Conservation (phyloP, 2,113 vertebrate genomes). For the Tragelaphus scriptus region DNA sequence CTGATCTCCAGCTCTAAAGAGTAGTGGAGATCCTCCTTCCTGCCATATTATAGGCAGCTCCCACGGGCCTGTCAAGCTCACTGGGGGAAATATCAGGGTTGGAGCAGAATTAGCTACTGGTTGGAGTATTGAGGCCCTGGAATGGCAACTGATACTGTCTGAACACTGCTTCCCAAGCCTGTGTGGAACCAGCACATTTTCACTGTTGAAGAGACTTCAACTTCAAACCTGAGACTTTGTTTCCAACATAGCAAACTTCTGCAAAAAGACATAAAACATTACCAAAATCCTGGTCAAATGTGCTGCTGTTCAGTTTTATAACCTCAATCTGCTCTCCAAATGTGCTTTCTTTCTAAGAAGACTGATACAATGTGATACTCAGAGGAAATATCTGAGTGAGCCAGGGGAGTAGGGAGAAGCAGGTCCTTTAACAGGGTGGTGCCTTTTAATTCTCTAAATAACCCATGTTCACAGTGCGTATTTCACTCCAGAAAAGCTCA, state of each 20-base stretch:
- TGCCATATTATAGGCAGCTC: rapidly evolving
- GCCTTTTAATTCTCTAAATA: conserved; percentile 1
- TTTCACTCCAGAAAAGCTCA: background rate
- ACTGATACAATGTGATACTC: background rate
- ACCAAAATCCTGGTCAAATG: background rate
- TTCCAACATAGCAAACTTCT: background rate
- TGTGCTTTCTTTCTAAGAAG: background rate
- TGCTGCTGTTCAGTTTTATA: background rate
- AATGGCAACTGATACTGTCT: background rate
- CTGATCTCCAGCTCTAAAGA: background rate
- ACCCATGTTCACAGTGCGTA: background rate
- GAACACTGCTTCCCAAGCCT: background rate
- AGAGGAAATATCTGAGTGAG: background rate
- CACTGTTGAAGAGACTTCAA: background rate
- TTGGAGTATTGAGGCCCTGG: background rate
- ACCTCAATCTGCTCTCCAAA: background rate
- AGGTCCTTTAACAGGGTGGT: background rate
- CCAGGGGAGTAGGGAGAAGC: too few species aligned
- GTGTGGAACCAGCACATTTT: background rate
- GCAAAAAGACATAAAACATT: background rate
- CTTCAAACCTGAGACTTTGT: background rate
- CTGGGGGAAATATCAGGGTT: background rate
- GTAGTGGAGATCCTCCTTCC: background rate
- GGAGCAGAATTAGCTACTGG: background rate
- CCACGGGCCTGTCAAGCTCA: background rate